Evolutionary conservation across 2,888 invertebrate species (phyloP).

Genomic region (Rhyacophila evoluta): DNA sequence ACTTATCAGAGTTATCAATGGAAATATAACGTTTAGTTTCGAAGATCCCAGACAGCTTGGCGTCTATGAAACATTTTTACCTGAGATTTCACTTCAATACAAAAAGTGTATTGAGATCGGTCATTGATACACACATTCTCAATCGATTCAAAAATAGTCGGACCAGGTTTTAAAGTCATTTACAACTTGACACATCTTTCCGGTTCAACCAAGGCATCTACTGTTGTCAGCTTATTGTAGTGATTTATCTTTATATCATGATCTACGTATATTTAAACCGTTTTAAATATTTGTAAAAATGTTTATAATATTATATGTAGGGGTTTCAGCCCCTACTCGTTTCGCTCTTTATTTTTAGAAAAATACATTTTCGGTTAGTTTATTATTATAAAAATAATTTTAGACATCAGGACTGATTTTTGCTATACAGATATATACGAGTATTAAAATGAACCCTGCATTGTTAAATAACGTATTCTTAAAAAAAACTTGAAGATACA

Average conservation of each 20-base stretch:
- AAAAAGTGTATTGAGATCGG: constrained; percentile 1
- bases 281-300: too few relatives aligned
- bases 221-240: constrained; percentile 4
- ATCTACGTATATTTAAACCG: not conserved
- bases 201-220: not conserved
- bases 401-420: too few relatives aligned
- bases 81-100: not conserved
- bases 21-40: not conserved
- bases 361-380: too few relatives aligned
- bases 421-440: too few relatives aligned
- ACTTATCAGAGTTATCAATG: not conserved
- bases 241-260: not conserved
- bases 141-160: not conserved
- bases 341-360: too few relatives aligned
- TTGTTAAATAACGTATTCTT: too few relatives aligned
- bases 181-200: not conserved
- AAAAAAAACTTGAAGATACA: too few relatives aligned
- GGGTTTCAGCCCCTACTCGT: too few relatives aligned
- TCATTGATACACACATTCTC: not conserved
- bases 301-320: too few relatives aligned
- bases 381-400: too few relatives aligned
- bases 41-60: not conserved
- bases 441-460: too few relatives aligned
- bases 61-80: not conserved
- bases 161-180: not conserved